These are phyloP conservation scores for Phengaris alcon DNA, from an alignment of 2,888 invertebrate species.

Conservation along the genomic window DNA sequence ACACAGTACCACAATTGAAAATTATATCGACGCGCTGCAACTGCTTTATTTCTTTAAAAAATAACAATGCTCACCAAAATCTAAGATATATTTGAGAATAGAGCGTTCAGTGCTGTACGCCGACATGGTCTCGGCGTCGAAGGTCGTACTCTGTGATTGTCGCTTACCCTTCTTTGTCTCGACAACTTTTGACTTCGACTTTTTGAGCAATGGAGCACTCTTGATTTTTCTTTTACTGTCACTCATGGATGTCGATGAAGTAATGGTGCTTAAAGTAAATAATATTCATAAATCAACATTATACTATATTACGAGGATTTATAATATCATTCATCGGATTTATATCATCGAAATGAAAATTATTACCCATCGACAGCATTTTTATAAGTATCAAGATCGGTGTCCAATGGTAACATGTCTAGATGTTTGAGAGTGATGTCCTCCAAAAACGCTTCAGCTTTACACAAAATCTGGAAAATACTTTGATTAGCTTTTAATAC, in stretches of 20 bases:
- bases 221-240: constrained; percentile 56
- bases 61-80: constrained; percentile 54
- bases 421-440: constrained; percentile 66
- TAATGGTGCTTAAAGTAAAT: constrained; percentile 42
- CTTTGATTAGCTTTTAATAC: not conserved
- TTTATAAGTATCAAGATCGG: constrained; percentile 56
- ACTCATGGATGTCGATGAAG: constrained; percentile 52
- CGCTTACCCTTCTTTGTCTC: constrained; percentile 50
- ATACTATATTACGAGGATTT: no score
- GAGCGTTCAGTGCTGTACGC: constrained; percentile 46
- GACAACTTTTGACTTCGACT: constrained; percentile 44
- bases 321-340: not conserved
- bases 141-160: constrained; percentile 49
- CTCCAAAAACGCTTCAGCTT: constrained; percentile 71
- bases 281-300: not conserved
- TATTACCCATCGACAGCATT: constrained; percentile 33
- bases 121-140: constrained; percentile 43
- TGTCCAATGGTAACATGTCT: constrained; percentile 69
- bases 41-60: not conserved
- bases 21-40: no score
- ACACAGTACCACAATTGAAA: no score
- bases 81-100: constrained; percentile 64
- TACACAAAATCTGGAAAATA: constrained; percentile 57
- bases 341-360: not conserved
- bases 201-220: constrained; percentile 50